Evolutionary conservation across 2,888 invertebrate genomes (phyloP).

Genomic region (Pterostichus niger): DNA sequence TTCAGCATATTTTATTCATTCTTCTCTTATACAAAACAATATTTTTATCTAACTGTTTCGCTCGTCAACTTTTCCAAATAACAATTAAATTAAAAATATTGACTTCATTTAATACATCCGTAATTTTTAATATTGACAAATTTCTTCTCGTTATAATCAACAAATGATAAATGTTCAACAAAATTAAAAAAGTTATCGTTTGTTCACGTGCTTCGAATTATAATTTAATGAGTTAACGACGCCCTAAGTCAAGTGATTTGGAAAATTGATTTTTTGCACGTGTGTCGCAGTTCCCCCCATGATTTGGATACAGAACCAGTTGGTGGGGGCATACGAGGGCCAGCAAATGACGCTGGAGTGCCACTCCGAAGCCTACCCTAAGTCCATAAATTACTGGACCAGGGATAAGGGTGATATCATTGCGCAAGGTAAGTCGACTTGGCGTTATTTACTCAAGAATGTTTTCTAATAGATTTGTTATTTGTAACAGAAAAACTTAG

Average conservation of each 20-base stretch:
- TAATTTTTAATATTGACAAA: no score
- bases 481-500: no score
- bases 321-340: slow-evolving; percentile 88
- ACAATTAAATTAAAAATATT: no score
- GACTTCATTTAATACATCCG: no score
- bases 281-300: slow-evolving; percentile 87
- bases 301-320: slow-evolving; percentile 90
- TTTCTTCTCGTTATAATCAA: not conserved
- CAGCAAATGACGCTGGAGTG: slow-evolving; percentile 89
- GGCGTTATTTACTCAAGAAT: not conserved
- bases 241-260: slow-evolving; percentile 20
- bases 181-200: slow-evolving; percentile 6
- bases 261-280: slow-evolving; percentile 48
- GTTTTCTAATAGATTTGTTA: no score
- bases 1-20: no score
- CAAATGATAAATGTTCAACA: not conserved
- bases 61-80: no score
- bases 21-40: no score
- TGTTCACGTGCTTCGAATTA: not conserved
- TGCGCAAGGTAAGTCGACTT: slow-evolving; percentile 82
- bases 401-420: slow-evolving; percentile 87
- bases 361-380: slow-evolving; percentile 91
- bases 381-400: slow-evolving; percentile 93
- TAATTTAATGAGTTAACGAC: not conserved
- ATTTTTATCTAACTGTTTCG: no score